Evolutionary conservation across 2,888 invertebrate species (phyloP), one percentile per base, ranked within the genome.

Genomic region (Polymixis lichenea): DNA sequence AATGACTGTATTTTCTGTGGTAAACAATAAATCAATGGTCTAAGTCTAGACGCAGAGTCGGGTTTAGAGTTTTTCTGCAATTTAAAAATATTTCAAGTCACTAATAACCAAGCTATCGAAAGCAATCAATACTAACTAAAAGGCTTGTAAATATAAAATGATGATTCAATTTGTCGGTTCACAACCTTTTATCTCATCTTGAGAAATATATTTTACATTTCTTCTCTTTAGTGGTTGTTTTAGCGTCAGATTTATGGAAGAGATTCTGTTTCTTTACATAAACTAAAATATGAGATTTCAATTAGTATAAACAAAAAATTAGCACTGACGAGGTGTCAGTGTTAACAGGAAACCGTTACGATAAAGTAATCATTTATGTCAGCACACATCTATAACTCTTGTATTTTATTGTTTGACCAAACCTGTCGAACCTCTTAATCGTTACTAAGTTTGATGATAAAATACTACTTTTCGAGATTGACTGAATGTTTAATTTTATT

Each of bases 331-430:
- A 90, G 86, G 87, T 88, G 90, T 87, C 81, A 84, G 80, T 72
- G 66, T 70, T 83, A 80, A 85, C 87, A 86, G 87, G 78, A 85
- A 86, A 90, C 87, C 82, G 87, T 89, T 89, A 87, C 87, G 77
- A 87, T 82, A 84, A 85, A 84, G 79, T 75, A 76, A 90, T 85
- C 67, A 72, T 87, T 84, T 85, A 76, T 87, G 91, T 88, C 90
- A 87, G 77, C 66, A 46, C 62, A 68, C 49, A 75, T 71, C 83
- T 77, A 90, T 90, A 90, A 85, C 82, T 88, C 77, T 74, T 74
- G 79, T 80, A 88, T 89, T 90, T 90, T 90, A 90, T 90, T 90
- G 85, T 88, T 83, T 80, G 76, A 83, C 38, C 70, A 80, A 89
- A 87, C 87, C 85, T 75, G 87, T 85, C 73, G 49, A 83, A 78